Base-by-base conservation (phyloP, 2,888 invertebrate genomes). In the Dasysyrphus tricinctus region DNA sequence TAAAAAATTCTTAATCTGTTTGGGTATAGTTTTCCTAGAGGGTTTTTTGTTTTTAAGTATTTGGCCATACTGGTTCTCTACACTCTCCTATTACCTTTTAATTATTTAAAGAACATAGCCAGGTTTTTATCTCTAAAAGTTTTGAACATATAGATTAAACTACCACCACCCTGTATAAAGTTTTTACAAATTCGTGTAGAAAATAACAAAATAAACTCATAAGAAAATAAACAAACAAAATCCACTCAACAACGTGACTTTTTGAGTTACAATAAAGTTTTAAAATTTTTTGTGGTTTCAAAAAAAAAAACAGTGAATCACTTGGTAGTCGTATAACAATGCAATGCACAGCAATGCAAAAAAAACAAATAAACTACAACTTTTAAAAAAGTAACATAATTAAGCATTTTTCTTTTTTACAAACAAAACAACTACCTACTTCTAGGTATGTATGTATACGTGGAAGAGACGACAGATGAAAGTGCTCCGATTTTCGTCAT, bases 171-270 rank as follows among this genome's bases (percentile, higher is more conserved):
- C 34, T 56, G n/a, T 56, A 3, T 32, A 6, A 39, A 19, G 5
- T 14, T 39, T 24, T 61, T n/a, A 42, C 24, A 42, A 42, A 44
- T 9, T 34, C 19, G 8, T 29, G 19, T 24, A 65, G 32, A 63
- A 37, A 47, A 29, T 2, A 19, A 9, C 9, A 14, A 14, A 34
- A 49, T 29, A 37, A 57, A 63, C 14, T 42, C 29, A 34, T 29
- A 12, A 16, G 14, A 37, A 42, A 56, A 29, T 4, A 57, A 51
- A 2, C 5, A 16, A 19, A 59, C 59, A 19, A 24, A 42, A 61
- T 47, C 16, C 49, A 80, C 80, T 84, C 75, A 67, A 57, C 42
- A 65, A 67, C 57, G 56, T 63, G 61, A 70, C 75, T 75, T 37
- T 51, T 59, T 80, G 79, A 75, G 83, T 65, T 57, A 56, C 19